Conservation (phyloP, 2,888 invertebrate species). For the Frankliniella intonsa region DNA sequence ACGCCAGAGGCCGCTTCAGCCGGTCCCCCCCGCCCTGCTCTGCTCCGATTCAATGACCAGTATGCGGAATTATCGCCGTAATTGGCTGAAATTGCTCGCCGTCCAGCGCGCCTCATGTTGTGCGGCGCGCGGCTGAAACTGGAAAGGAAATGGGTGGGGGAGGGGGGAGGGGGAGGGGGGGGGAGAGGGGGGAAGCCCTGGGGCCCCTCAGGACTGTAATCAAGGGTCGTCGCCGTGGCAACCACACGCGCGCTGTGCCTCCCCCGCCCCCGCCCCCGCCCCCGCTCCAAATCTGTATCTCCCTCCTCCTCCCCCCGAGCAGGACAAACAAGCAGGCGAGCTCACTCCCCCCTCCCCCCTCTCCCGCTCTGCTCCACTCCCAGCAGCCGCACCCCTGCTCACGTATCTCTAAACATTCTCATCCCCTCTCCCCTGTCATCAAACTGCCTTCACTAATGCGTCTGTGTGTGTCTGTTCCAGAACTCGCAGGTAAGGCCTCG, state of each 20-base stretch:
- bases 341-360: background rate
- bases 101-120: no score
- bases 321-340: background rate
- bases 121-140: no score
- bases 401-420: no score
- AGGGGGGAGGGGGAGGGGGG: background rate
- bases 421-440: background rate
- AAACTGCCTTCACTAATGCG: no score
- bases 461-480: background rate
- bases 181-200: background rate
- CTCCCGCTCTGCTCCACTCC: background rate
- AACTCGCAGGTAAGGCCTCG: background rate
- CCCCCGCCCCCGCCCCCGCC: background rate
- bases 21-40: background rate
- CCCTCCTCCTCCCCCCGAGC: background rate
- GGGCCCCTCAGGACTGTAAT: conserved; percentile 1
- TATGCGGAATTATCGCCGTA: background rate
- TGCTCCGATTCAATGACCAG: background rate
- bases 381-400: background rate
- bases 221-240: conserved; percentile 2
- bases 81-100: background rate
- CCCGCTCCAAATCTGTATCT: background rate
- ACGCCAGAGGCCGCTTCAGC: no score
- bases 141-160: background rate
- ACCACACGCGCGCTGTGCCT: background rate